Conservation (phyloP, 1,140 invertebrate genomes). For the Batillaria attramentaria region DNA sequence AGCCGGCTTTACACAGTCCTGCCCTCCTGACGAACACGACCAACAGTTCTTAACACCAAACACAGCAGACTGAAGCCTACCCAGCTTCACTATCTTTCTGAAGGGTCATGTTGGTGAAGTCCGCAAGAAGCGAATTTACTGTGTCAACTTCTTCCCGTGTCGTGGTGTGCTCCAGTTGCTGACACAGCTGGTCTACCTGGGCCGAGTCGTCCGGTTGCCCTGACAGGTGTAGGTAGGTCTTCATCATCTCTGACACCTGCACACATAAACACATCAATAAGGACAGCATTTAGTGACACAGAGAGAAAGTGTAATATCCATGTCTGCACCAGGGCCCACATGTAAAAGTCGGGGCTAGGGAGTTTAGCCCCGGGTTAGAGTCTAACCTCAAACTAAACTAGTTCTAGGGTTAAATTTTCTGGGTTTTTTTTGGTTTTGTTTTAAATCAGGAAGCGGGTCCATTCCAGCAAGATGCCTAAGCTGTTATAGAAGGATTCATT, state of each 20-base stretch:
- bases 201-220: constrained; percentile 36
- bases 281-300: neutral
- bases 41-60: no score
- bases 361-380: no score
- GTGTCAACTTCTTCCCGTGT: constrained; percentile 55
- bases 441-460: no score
- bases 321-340: neutral
- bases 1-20: no score
- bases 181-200: constrained; percentile 52
- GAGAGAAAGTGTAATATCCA: neutral
- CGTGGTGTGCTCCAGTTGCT: constrained; percentile 43
- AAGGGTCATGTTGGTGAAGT: constrained; percentile 53
- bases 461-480: no score
- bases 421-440: no score
- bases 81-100: constrained; percentile 39
- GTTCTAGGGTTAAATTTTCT: no score
- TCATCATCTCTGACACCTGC: constrained; percentile 61
- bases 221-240: constrained; percentile 54
- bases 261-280: constrained; percentile 6
- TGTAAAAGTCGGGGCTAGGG: no score
- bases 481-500: no score
- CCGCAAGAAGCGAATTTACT: constrained; percentile 48
- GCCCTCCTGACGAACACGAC: no score
- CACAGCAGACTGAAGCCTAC: no score
- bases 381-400: no score